Evolutionary conservation across 2,113 vertebrate genomes (phyloP).

Genomic region (Sitta europaea): DNA sequence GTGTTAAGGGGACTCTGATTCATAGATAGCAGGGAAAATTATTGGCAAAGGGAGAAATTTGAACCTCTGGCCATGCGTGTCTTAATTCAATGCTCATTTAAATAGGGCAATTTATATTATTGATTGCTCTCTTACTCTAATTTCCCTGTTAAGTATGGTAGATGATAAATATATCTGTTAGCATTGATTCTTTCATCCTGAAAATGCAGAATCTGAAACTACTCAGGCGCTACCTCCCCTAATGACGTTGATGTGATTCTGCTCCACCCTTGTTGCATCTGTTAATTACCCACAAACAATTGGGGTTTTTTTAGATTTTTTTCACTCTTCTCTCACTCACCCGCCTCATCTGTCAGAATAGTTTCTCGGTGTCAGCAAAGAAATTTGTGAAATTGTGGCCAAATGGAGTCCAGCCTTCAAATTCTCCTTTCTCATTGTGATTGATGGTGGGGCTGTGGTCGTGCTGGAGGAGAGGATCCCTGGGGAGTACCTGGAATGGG

Average conservation of each 20-base stretch:
- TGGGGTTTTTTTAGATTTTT: not conserved
- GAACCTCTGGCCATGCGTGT: not conserved
- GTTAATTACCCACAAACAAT: not conserved
- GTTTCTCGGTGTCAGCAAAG: not conserved
- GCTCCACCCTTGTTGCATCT: not conserved
- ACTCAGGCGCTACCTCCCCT: not conserved
- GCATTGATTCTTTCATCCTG: not conserved
- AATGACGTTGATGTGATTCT: not conserved
- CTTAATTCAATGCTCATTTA: conserved; percentile 27
- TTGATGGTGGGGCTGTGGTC: not conserved
- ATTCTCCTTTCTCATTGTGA: not conserved
- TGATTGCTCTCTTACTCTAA: not conserved
- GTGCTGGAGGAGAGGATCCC: not conserved
- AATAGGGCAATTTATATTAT: conserved; percentile 27
- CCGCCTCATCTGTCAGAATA: not conserved
- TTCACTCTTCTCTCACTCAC: not conserved
- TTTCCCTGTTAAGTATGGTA: conserved; percentile 6
- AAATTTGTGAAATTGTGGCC: not conserved
- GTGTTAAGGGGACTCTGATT: not conserved
- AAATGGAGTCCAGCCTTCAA: not conserved
- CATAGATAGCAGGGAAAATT: not conserved
- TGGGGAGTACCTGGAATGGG: not conserved
- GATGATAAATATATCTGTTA: not conserved
- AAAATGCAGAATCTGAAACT: not conserved
- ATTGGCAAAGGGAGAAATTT: not conserved